These are phyloP conservation scores for Cyanoramphus novaezelandiae DNA, from an alignment of 2,113 vertebrate species.

Conservation along the genomic window DNA sequence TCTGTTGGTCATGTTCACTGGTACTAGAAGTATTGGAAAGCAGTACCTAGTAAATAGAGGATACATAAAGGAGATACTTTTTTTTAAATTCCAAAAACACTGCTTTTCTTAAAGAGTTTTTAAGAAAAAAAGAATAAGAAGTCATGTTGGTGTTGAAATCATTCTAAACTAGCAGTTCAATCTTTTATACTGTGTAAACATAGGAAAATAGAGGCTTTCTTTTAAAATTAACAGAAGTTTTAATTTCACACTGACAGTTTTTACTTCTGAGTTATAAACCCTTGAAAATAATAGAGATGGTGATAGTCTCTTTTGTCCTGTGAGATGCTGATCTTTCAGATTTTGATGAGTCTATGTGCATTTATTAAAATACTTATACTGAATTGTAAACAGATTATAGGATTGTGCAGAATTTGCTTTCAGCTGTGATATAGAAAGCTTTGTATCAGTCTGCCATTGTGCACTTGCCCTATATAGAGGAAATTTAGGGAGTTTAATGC, in stretches of 20 bases:
- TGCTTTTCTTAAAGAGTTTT: not conserved
- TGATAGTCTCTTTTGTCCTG: not conserved
- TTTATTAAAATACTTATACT: not conserved
- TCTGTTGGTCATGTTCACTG: not conserved
- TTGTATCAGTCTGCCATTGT: not conserved
- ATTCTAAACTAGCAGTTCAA: not conserved
- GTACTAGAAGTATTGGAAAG: not conserved
- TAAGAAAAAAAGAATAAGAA: not conserved
- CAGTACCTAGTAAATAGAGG: not conserved
- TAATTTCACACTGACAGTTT: not conserved
- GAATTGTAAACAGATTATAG: slow-evolving; percentile 46
- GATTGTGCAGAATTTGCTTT: slow-evolving; percentile 11
- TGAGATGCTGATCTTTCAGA: not conserved
- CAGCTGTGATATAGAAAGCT: not conserved
- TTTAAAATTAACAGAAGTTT: not conserved
- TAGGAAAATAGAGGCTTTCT: not conserved
- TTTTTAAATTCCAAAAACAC: not conserved
- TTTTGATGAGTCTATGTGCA: not conserved
- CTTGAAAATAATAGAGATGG: not conserved
- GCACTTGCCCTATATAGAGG: not conserved
- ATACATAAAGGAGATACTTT: not conserved
- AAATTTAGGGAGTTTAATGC: slow-evolving; percentile 8
- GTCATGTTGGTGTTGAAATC: not conserved
- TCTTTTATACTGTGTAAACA: not conserved
- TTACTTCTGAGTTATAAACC: not conserved